Percentiles rank a stretch among this genome's conserved stretches.
phyloP scores from a whole-genome alignment of 2,113 vertebrate genomes.

The Apodemus sylvaticus region DNA sequence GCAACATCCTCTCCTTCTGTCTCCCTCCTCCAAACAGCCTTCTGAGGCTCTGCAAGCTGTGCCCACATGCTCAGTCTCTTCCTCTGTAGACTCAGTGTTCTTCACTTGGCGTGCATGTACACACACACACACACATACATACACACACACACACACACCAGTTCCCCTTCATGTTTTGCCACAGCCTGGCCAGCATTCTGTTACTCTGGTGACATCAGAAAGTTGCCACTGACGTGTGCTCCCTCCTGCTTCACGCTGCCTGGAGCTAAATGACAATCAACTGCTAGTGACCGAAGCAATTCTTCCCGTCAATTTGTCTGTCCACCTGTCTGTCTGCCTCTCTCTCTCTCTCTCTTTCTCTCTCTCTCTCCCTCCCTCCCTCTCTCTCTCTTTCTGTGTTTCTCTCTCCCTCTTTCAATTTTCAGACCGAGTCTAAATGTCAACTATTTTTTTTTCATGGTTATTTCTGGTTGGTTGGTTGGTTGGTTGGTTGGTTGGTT shows the following conservation, averaged over 20 bases:
- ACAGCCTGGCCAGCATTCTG: no score
- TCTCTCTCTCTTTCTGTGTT: no score
- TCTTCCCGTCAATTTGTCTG: not conserved
- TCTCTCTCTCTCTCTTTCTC: not conserved
- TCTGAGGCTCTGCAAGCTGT: not conserved
- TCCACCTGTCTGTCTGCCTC: not conserved
- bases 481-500: not conserved
- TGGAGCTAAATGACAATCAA: fast-evolving
- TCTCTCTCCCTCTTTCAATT: not conserved
- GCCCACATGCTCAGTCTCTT: not conserved
- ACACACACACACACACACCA: not conserved
- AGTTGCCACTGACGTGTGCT: fast-evolving
- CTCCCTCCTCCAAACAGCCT: not conserved
- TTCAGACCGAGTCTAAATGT: not conserved
- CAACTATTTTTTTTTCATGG: not conserved
- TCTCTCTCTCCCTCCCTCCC: no score
- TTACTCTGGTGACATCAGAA: not conserved
- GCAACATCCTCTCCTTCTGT: no score
- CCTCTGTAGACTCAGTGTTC: not conserved
- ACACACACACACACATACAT: not conserved
- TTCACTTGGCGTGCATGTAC: no score
- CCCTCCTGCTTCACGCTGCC: no score
- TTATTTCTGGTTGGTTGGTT: not conserved
- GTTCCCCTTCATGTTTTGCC: not conserved
- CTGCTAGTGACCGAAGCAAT: no score